A percentile compares a stretch with the other conserved stretches of the same genome.
Conservation (phyloP, 1,140 invertebrate species). For the Drosophila ogumai region DNA sequence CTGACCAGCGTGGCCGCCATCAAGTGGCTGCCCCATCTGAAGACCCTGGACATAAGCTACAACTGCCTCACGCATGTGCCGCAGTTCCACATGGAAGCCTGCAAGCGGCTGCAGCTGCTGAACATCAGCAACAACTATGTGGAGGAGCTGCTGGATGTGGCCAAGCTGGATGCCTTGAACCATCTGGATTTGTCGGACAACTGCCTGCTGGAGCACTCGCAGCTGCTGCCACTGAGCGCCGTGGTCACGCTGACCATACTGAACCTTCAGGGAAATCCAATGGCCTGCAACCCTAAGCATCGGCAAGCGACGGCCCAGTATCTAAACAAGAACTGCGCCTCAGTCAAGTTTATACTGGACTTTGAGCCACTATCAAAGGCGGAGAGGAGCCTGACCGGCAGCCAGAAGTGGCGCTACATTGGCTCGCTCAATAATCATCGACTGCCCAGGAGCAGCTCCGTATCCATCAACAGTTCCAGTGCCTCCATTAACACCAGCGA, state of each 20-base stretch:
- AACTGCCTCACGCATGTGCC: conserved; percentile 88
- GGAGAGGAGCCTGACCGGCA: conserved; percentile 86
- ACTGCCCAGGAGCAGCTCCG: conserved; percentile 30
- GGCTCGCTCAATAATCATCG: conserved; percentile 45
- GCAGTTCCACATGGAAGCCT: conserved; percentile 85
- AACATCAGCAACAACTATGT: conserved; percentile 87
- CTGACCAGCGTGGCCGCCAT: conserved; percentile 85
- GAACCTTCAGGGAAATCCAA: conserved; percentile 87
- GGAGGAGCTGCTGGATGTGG: conserved; percentile 85
- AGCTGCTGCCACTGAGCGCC: conserved; percentile 86
- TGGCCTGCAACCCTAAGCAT: conserved; percentile 87
- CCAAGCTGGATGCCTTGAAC: conserved; percentile 86
- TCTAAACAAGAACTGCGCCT: conserved; percentile 86
- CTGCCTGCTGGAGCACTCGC: conserved; percentile 87
- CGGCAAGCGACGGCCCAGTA: conserved; percentile 86
- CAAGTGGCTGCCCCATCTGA: conserved; percentile 87
- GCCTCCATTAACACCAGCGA: conserved; percentile 57
- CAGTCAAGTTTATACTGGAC: conserved; percentile 87
- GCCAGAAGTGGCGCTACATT: conserved; percentile 62
- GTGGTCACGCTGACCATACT: conserved; percentile 86
- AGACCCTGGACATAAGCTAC: conserved; percentile 87
- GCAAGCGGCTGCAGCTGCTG: conserved; percentile 85
- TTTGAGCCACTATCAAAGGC: conserved; percentile 85
- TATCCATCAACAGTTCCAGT: conserved; percentile 62
- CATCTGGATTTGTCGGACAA: conserved; percentile 88